phyloP scores from a whole-genome alignment of 2,888 invertebrate species.

The Ochropacha duplaris region DNA sequence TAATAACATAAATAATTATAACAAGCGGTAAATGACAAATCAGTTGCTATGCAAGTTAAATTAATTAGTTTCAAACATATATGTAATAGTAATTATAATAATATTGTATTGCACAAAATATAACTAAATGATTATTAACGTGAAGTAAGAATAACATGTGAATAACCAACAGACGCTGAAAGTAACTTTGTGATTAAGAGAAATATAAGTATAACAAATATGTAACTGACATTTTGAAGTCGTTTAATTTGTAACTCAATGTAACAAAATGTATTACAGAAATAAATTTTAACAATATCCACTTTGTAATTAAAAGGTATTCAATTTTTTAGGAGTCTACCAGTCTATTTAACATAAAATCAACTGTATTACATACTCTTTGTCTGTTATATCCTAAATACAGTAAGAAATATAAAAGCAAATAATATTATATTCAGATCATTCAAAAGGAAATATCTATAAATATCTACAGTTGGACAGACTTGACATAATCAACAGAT shows the following conservation, averaged over 20 bases:
- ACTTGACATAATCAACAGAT: constrained; percentile 70
- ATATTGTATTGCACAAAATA: constrained; percentile 29
- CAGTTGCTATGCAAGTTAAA: constrained; percentile 62
- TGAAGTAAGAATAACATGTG: background rate
- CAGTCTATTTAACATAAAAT: background rate
- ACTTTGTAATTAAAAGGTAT: no score
- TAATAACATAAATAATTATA: constrained; percentile 59
- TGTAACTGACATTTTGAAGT: background rate
- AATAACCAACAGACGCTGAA: background rate
- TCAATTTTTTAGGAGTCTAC: no score
- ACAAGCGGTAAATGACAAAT: constrained; percentile 43
- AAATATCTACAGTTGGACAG: constrained; percentile 70
- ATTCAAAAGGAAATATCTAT: constrained; percentile 40
- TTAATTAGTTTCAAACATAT: constrained; percentile 22
- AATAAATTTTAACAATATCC: no score
- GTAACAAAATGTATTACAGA: no score
- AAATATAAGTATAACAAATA: background rate
- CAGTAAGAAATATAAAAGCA: background rate
- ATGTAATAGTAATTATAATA: constrained; percentile 13
- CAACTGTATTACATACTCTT: background rate
- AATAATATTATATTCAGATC: constrained; percentile 22
- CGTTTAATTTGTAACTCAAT: no score
- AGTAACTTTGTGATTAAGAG: background rate
- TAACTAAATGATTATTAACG: background rate
- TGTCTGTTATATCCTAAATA: background rate